Percentiles rank a stretch among this genome's conserved stretches.
Conservation (phyloP, 2,797 vertebrate genomes). For the Leptoclinus maculatus region DNA sequence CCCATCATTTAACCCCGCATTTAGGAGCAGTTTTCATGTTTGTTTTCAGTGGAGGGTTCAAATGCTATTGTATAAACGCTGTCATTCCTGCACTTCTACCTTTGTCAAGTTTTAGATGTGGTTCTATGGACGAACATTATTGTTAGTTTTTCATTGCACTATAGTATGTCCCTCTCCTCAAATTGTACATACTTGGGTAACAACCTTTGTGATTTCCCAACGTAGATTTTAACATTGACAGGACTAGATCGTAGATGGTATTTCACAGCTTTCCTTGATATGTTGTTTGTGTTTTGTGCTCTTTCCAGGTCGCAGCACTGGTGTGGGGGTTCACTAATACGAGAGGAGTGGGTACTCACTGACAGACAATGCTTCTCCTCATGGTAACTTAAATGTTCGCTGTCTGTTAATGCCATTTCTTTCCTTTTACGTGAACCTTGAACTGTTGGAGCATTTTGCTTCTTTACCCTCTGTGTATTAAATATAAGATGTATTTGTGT, state of each 20-base stretch:
- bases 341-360: slow-evolving; percentile 96
- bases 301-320: slow-evolving; percentile 89
- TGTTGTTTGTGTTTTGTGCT: slow-evolving; percentile 32
- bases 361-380: slow-evolving; percentile 96
- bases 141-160: not conserved
- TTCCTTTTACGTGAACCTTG: not conserved
- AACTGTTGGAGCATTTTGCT: not conserved
- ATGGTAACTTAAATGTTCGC: slow-evolving; percentile 72
- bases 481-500: not conserved
- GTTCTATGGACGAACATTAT: not conserved
- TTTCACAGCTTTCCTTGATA: slow-evolving; percentile 6
- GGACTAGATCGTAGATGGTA: not conserved
- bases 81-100: not conserved
- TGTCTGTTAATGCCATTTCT: slow-evolving; percentile 4
- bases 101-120: not conserved
- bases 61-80: not conserved
- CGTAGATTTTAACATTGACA: not conserved
- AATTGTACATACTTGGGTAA: not conserved
- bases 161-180: not conserved
- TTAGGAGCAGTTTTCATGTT: not conserved
- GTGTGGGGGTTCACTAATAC: slow-evolving; percentile 95
- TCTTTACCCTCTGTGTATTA: not conserved
- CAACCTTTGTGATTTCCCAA: not conserved
- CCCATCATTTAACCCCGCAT: too few species aligned
- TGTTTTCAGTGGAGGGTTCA: not conserved